Evolutionary conservation across 2,888 invertebrate species (phyloP).

Genomic region (Drosophila stalkeri): DNA sequence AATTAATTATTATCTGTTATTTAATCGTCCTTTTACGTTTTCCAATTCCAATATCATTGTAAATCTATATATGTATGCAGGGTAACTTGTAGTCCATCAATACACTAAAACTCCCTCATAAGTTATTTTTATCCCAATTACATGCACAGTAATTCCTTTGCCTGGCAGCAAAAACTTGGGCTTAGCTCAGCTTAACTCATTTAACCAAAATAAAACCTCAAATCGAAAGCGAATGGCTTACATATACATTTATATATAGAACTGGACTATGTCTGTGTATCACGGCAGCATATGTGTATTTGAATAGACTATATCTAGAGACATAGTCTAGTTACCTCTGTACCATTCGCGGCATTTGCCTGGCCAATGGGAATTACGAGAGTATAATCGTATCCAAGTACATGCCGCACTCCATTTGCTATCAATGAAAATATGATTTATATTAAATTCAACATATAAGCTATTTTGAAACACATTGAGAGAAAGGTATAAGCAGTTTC

Average conservation of each 20-base stretch:
- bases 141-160: no score
- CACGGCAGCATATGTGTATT: neutral
- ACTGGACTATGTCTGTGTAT: conserved; percentile 12
- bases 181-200: conserved; percentile 10
- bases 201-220: conserved; percentile 18
- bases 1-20: neutral
- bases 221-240: conserved; percentile 20
- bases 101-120: no score
- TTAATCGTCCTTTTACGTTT: no score
- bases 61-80: neutral
- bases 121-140: no score
- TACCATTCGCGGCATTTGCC: conserved; percentile 51
- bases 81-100: neutral
- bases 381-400: no score
- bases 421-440: no score
- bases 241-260: conserved; percentile 35
- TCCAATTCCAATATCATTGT: no score
- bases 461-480: no score
- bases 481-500: no score
- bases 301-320: neutral
- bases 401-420: no score
- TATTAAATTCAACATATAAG: no score
- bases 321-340: conserved; percentile 77
- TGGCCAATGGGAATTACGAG: no score
- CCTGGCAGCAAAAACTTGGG: neutral